phyloP scores from a whole-genome alignment of 2,888 invertebrate species.

The Catocala fraxini region DNA sequence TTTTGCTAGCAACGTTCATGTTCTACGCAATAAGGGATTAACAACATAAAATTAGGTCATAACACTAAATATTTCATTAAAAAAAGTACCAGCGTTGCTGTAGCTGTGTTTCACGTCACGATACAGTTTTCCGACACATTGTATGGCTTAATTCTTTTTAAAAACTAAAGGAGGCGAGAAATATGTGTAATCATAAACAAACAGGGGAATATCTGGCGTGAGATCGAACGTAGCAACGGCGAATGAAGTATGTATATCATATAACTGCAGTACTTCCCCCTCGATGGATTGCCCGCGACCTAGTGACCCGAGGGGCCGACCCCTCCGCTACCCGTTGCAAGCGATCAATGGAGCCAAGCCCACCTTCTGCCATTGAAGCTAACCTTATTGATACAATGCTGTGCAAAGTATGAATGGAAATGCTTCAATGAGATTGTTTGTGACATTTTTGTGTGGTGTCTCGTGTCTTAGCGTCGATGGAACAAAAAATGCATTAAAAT shows the following conservation, averaged over 20 bases:
- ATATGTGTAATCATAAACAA: conserved; percentile 58
- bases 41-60: conserved; percentile 43
- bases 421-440: conserved; percentile 49
- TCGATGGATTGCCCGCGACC: conserved; percentile 66
- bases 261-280: conserved; percentile 49
- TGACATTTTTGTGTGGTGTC: conserved; percentile 40
- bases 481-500: no score
- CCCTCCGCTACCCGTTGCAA: conserved; percentile 57
- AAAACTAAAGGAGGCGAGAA: conserved; percentile 54
- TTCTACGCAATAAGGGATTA: no score
- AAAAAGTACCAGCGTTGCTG: conserved; percentile 40
- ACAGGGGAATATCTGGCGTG: conserved; percentile 52
- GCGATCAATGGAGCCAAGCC: conserved; percentile 75
- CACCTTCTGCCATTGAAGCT: conserved; percentile 62
- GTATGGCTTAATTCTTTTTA: conserved; percentile 55
- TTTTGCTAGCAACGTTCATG: no score
- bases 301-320: conserved; percentile 66
- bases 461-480: no score
- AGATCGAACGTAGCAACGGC: conserved; percentile 50
- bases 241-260: conserved; percentile 41
- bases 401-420: conserved; percentile 67
- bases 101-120: conserved; percentile 56
- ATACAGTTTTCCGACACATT: conserved; percentile 53
- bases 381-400: conserved; percentile 61
- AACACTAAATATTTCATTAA: conserved; percentile 43